These are phyloP conservation scores for Acronicta leporina DNA, from an alignment of 2,888 invertebrate genomes.

Conservation along the genomic window DNA sequence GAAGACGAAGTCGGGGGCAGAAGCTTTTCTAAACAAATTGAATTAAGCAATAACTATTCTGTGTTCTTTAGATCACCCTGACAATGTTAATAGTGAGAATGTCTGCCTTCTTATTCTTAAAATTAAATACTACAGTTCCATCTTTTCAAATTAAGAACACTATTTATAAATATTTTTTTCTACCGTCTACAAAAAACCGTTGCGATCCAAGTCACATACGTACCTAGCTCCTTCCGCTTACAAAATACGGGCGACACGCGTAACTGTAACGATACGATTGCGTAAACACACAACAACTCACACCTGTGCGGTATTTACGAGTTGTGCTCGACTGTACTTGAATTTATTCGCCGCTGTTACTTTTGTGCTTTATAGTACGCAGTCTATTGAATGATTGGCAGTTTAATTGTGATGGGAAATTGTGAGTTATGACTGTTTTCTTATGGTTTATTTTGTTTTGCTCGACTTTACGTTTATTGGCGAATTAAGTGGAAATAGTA, in stretches of 20 bases:
- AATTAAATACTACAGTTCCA: too few relatives aligned
- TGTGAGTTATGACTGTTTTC: neutral
- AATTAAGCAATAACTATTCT: too few relatives aligned
- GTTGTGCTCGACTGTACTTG: constrained; percentile 48
- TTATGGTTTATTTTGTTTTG: neutral
- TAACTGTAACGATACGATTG: constrained; percentile 63
- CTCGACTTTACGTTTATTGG: too few relatives aligned
- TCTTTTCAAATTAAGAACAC: too few relatives aligned
- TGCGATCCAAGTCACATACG: constrained; percentile 36
- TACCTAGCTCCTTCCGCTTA: constrained; percentile 39
- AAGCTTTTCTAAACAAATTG: too few relatives aligned
- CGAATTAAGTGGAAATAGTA: too few relatives aligned
- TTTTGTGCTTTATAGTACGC: constrained; percentile 46
- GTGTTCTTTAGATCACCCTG: too few relatives aligned
- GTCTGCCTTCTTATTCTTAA: too few relatives aligned
- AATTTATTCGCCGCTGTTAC: constrained; percentile 49
- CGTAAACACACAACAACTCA: constrained; percentile 66
- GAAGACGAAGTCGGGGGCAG: too few relatives aligned
- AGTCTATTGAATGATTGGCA: constrained; percentile 42
- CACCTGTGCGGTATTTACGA: constrained; percentile 68
- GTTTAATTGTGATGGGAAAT: constrained; percentile 31
- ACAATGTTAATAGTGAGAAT: too few relatives aligned
- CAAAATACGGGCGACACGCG: constrained; percentile 61
- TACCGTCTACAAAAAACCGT: constrained; percentile 28
- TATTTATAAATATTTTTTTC: neutral